Base-by-base conservation (phyloP, 1,140 invertebrate species). In the Cherax quadricarinatus region DNA sequence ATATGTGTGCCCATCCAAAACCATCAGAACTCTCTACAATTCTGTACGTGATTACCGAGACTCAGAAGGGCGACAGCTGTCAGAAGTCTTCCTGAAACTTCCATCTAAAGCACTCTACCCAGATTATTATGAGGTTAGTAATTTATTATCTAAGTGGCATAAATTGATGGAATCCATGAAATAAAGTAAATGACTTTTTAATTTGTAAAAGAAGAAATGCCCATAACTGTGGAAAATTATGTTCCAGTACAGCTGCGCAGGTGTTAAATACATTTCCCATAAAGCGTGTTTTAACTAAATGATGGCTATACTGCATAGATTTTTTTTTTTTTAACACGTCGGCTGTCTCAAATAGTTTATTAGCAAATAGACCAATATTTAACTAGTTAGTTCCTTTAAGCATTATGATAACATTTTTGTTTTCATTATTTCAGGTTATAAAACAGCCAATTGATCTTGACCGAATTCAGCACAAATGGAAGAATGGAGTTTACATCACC, bases 381-480 rank as follows among this genome's bases (percentile, higher is more conserved):
- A 41, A 41, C 30, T 41, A 41, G n/a, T n/a, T 41, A 41, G 30
- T 41, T 41, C 30, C 30, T 41, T 41, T 41, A 41, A 41, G 2
- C 30, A 41, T 41, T 41, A 41, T 0, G 30, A 2, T 41, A 41
- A 41, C 30, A 41, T 10, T 57, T 57, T 57, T 57, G 3, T 57
- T 14, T 57, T 10, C 6, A 57, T 57, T 57, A 51, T 75, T 89
- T 78, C 98, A 99, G 95, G 97, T 99, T 0, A 99, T 99, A 53
- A 99, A 99, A 94, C 97, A 98, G 93, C 99, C 99, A 1, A 99
- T 99, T 94, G 99, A 99, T 95, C 97, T 99, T 97, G 98, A 99
- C 94, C 97, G 97, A 93, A 99, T 99, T 93, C 97, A 97, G 0
- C 97, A 98, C 80, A 98, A 98, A 94, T 95, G 99, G 73, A 98